Evolutionary conservation across 1,140 invertebrate species (phyloP), one percentile per base, ranked within the genome.

Genomic region (Drosophila watanabei): DNA sequence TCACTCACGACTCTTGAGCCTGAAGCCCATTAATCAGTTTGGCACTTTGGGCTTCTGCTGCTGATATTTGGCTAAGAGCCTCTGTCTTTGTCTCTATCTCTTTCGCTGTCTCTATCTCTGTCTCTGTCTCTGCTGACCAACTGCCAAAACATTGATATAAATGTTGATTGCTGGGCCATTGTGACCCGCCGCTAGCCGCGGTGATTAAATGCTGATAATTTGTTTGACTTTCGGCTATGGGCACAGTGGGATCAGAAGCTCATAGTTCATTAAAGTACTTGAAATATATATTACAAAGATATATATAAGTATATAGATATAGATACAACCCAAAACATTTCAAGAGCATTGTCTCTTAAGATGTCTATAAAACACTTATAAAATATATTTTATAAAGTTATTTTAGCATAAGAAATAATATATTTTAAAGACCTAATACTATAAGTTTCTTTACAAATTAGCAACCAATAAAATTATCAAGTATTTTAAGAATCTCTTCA

Each of bases 191-290:
- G 54, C 54, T 35, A 30, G 57, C 46, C n/a, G 43, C 32, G 65
- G 72, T 76, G 76, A 82, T 83, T 82, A 88, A 83, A 87, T 82
- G 71, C 63, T 48, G 70, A 69, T 88, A 88, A 87, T 87, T 88
- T 88, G 85, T 80, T 87, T 87, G 72, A 66, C 80, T 80, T 88
- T 83, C 70, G 60, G 76, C 45, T 20, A 43, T 49, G 24, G 24
- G 63, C 43, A 79, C 75, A 57, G 75, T 78, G 75, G 37, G 37
- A 13, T 14, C 9, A 37, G 16, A 1, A 7, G 51, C 11, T 54
- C 2, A 20, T 4, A 18, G 4, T 0, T 7, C 7, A 5, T 16
- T 8, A 20, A 56, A 35, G 20, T 4, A 14, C 2, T 9, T 14
- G 18, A 14, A 54, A 14, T 48, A 28, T 9, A 28, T 16, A 24